Percentiles rank a stretch among this genome's conserved stretches.
These are phyloP conservation scores for Poeciliopsis prolifica DNA, from an alignment of 2,113 vertebrate genomes.

Conservation along the genomic window DNA sequence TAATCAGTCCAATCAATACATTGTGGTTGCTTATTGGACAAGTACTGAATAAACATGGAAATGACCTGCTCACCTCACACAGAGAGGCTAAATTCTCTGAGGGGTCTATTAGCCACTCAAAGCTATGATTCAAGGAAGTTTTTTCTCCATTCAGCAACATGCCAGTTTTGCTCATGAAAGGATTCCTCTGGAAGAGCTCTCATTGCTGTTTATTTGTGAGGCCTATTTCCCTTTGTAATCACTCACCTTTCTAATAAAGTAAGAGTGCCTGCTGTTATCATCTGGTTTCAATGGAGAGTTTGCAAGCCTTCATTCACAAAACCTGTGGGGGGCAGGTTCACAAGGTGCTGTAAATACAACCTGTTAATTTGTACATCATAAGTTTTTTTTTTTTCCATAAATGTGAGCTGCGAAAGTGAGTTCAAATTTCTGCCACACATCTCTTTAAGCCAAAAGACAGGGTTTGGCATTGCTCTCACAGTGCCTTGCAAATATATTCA, in stretches of 20 bases:
- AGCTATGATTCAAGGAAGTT: conserved; percentile 59
- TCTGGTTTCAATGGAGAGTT: conserved; percentile 77
- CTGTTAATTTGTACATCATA: conserved; percentile 84
- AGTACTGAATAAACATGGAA: conserved; percentile 79
- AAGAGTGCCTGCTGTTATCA: conserved; percentile 65
- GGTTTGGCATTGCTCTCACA: conserved; percentile 12
- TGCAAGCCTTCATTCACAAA: conserved; percentile 68
- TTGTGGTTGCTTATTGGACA: conserved; percentile 60
- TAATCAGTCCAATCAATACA: conserved; percentile 79
- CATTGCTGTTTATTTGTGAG: conserved; percentile 77
- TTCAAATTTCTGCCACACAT: conserved; percentile 67
- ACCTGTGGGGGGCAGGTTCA: conserved; percentile 78
- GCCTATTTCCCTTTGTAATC: conserved; percentile 76
- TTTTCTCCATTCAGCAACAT: conserved; percentile 6
- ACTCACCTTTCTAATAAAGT: conserved; percentile 80
- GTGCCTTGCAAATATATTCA: not conserved
- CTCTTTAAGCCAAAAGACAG: conserved; percentile 18
- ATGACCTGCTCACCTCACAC: conserved; percentile 73
- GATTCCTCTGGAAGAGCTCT: conserved; percentile 23
- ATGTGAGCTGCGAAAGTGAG: conserved; percentile 69
- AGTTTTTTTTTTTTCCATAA: conserved; percentile 73
- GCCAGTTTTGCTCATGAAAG: conserved; percentile 19
- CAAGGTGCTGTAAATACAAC: conserved; percentile 77
- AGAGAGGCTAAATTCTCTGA: conserved; percentile 59
- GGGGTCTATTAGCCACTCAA: conserved; percentile 75